Evolutionary conservation across 2,888 invertebrate genomes (phyloP).

Genomic region (Rotaria socialis): DNA sequence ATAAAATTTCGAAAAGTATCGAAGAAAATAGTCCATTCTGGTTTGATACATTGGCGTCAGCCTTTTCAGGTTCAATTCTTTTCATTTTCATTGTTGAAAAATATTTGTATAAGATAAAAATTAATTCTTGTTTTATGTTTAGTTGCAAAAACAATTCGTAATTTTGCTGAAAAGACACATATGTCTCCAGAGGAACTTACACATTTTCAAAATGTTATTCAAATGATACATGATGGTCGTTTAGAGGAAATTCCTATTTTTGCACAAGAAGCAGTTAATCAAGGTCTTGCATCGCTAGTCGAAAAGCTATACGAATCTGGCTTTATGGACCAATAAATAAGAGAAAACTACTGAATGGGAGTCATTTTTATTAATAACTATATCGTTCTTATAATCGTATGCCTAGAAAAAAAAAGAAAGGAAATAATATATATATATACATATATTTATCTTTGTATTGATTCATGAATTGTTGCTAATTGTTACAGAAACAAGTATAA

Average conservation of each 20-base stretch:
- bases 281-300: background rate
- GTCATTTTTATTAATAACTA: background rate
- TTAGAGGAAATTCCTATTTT: conserved; percentile 16
- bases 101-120: background rate
- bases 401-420: background rate
- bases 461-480: background rate
- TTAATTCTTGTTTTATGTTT: background rate
- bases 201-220: background rate
- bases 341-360: background rate
- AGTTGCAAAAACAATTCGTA: conserved; percentile 20
- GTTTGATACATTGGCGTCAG: conserved; percentile 18
- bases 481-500: background rate
- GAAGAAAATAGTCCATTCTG: background rate
- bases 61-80: background rate
- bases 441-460: background rate
- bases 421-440: background rate
- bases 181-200: background rate
- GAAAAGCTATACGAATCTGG: conserved; percentile 31
- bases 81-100: background rate
- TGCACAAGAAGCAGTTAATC: conserved; percentile 24
- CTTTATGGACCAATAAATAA: conserved; percentile 8
- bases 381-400: background rate
- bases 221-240: conserved; percentile 20
- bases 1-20: conserved; percentile 34
- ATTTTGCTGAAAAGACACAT: conserved; percentile 15